Percentiles rank a stretch among this genome's conserved stretches.
Evolutionary conservation across 1,140 invertebrate genomes (phyloP).

Genomic region (Anastrepha obliqua): DNA sequence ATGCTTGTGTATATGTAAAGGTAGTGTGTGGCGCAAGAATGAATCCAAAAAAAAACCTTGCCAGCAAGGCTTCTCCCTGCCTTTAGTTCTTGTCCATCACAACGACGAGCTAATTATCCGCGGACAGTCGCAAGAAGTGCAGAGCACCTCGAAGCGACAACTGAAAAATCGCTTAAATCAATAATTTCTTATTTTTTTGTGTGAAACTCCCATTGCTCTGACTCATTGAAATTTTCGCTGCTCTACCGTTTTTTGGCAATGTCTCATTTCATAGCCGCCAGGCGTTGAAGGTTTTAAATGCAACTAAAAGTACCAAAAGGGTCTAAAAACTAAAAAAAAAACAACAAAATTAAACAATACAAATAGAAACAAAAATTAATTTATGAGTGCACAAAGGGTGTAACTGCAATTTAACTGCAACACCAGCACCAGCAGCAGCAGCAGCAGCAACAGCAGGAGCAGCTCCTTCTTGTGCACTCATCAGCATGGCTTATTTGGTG

Average conservation of each 20-base stretch:
- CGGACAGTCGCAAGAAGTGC: background rate
- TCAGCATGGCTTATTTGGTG: background rate
- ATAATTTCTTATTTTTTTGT: constrained; percentile 11
- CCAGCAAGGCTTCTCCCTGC: background rate
- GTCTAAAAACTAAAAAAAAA: background rate
- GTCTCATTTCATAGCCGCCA: constrained; percentile 44
- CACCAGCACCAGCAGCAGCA: background rate
- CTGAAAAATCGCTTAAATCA: constrained; percentile 50
- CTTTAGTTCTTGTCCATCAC: background rate
- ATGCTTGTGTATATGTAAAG: background rate
- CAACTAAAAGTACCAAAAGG: background rate
- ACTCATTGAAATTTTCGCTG: constrained; percentile 16
- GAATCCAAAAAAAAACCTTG: background rate
- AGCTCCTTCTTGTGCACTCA: constrained; percentile 28
- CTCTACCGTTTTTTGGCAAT: constrained; percentile 11
- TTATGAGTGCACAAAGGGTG: constrained; percentile 56
- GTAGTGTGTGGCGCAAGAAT: background rate
- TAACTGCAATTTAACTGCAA: constrained; percentile 40
- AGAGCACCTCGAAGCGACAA: constrained; percentile 6
- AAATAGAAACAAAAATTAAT: constrained; percentile 53
- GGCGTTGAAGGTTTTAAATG: constrained; percentile 53
- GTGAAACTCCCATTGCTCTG: background rate
- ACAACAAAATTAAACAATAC: background rate
- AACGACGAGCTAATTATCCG: constrained; percentile 29
- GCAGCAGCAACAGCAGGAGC: background rate